phyloP scores from a whole-genome alignment of 2,888 invertebrate genomes.

The Branchellion lobata region DNA sequence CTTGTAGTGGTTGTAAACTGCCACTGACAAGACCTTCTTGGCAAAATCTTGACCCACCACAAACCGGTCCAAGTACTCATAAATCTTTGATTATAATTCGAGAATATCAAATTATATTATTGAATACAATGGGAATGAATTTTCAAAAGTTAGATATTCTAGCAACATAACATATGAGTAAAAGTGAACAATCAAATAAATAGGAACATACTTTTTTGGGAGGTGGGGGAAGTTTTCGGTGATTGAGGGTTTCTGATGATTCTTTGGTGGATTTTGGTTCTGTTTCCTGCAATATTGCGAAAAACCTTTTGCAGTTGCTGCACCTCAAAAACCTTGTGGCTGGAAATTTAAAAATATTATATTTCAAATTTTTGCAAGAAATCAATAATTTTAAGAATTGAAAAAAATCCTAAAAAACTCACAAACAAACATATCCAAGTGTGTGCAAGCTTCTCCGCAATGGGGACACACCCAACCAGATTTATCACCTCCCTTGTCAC shows the following conservation, averaged over 20 bases:
- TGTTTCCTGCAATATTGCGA: conserved; percentile 88
- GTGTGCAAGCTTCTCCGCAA: conserved; percentile 94
- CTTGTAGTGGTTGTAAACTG: conserved; percentile 98
- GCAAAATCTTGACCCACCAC: conserved; percentile 96
- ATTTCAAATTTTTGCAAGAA: neutral
- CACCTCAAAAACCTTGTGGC: conserved; percentile 95
- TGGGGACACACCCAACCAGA: conserved; percentile 74
- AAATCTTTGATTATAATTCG: conserved; percentile 69
- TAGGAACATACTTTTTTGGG: conserved; percentile 73
- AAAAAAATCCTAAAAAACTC: conserved; percentile 59
- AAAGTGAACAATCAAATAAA: neutral
- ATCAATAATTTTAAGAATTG: no score
- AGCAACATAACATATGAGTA: neutral
- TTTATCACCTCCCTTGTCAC: conserved; percentile 60
- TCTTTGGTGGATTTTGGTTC: conserved; percentile 85
- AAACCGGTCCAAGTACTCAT: conserved; percentile 90
- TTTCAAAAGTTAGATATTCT: neutral
- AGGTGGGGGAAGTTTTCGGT: conserved; percentile 77
- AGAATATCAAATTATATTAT: neutral
- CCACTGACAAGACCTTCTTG: conserved; percentile 94
- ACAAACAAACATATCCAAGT: conserved; percentile 94
- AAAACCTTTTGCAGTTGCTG: conserved; percentile 96
- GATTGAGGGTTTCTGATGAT: conserved; percentile 53
- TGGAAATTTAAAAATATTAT: conserved; percentile 57
- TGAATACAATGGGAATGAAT: neutral